phyloP scores from a whole-genome alignment of 2,888 invertebrate genomes.

The Mantis religiosa region DNA sequence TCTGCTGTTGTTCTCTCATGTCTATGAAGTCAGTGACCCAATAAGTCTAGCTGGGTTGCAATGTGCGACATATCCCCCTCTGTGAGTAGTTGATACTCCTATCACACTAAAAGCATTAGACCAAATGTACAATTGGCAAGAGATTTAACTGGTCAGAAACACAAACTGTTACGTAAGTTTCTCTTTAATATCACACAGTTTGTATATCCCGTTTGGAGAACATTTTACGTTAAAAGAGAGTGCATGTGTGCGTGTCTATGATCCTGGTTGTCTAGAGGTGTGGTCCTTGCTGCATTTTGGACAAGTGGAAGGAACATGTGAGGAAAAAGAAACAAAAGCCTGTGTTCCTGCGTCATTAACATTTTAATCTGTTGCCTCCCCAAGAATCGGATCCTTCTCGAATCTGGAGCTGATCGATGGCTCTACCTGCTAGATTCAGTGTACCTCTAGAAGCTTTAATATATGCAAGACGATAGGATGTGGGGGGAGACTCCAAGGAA shows the following conservation, averaged over 20 bases:
- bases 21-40: too few species aligned
- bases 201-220: too few species aligned
- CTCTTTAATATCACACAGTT: too few species aligned
- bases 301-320: neutral
- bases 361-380: neutral
- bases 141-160: too few species aligned
- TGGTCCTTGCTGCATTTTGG: neutral
- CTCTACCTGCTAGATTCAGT: neutral
- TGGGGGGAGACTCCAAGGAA: neutral
- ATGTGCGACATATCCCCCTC: too few species aligned
- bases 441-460: constrained; percentile 10
- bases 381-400: neutral
- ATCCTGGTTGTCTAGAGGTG: neutral
- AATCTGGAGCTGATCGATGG: neutral
- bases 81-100: too few species aligned
- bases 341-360: neutral
- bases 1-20: too few species aligned
- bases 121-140: too few species aligned
- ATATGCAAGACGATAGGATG: constrained; percentile 8
- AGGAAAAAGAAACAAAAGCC: neutral
- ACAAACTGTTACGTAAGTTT: too few species aligned
- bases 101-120: too few species aligned
- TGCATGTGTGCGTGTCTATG: neutral
- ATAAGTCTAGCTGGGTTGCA: too few species aligned
- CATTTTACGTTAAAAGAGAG: too few species aligned